A percentile compares a stretch with the other conserved stretches of the same genome.
These are phyloP conservation scores for Eilema griseolum DNA, from an alignment of 2,888 invertebrate genomes.

Conservation along the genomic window DNA sequence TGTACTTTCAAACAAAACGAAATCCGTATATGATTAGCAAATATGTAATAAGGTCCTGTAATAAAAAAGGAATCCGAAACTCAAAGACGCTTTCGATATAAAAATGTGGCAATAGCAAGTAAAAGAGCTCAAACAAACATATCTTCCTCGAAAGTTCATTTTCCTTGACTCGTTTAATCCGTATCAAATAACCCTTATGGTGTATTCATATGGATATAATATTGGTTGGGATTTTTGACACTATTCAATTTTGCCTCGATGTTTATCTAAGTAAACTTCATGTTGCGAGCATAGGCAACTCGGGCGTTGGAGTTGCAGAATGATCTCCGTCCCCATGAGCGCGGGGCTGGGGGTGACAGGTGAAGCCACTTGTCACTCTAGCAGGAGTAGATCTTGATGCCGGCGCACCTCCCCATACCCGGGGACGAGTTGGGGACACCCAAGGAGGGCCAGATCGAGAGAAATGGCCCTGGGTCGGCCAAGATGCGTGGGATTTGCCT, in stretches of 20 bases:
- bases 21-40: conserved; percentile 24
- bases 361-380: no score
- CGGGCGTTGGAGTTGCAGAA: no score
- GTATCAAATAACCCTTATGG: conserved; percentile 53
- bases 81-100: conserved; percentile 49
- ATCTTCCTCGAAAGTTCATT: conserved; percentile 57
- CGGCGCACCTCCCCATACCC: no score
- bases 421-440: no score
- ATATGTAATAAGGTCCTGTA: conserved; percentile 41
- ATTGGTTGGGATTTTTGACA: conserved; percentile 15
- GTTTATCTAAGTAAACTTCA: not conserved
- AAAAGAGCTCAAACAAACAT: conserved; percentile 61
- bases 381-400: no score
- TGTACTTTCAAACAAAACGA: conserved; percentile 25
- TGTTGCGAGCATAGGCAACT: no score
- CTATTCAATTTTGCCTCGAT: not conserved
- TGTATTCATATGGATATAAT: conserved; percentile 22
- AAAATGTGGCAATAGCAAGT: conserved; percentile 53
- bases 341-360: no score
- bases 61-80: conserved; percentile 49
- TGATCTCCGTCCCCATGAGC: no score
- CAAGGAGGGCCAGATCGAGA: no score
- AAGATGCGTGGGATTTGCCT: no score
- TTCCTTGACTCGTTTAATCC: conserved; percentile 63
- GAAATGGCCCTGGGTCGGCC: no score